Evolutionary conservation across 1,140 invertebrate species (phyloP).

Genomic region (Drosophila mojavensis): DNA sequence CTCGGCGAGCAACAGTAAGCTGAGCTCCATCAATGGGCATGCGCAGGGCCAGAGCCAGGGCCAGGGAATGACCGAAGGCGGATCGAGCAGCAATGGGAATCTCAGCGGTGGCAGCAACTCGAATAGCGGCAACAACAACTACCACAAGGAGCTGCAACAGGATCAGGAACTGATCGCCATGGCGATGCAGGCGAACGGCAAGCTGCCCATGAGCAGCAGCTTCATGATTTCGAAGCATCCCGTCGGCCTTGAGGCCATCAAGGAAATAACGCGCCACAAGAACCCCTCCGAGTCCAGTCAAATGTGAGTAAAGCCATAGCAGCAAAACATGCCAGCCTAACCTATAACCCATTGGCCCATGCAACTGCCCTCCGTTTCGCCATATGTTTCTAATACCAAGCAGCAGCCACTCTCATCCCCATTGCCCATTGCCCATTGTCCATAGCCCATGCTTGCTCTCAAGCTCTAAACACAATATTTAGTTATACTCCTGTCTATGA

Average conservation of each 20-base stretch:
- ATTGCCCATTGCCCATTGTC: not conserved
- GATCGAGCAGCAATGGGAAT: slow-evolving; percentile 75
- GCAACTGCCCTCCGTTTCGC: not conserved
- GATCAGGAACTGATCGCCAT: slow-evolving; percentile 52
- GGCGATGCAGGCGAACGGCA: slow-evolving; percentile 38
- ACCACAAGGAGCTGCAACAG: slow-evolving; percentile 41
- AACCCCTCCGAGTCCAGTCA: slow-evolving; percentile 83
- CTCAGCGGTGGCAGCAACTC: slow-evolving; percentile 78
- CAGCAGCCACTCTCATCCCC: not conserved
- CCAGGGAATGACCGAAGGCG: slow-evolving; percentile 32
- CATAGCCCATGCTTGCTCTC: not conserved
- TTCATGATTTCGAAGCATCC: slow-evolving; percentile 83
- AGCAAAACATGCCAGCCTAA: not conserved
- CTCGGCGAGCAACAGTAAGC: slow-evolving; percentile 48
- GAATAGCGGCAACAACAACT: slow-evolving; percentile 78
- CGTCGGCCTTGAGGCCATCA: slow-evolving; percentile 83
- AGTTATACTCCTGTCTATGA: not conserved
- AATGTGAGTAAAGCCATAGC: slow-evolving; percentile 70
- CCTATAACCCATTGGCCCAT: not conserved
- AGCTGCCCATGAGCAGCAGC: slow-evolving; percentile 74
- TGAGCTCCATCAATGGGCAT: slow-evolving; percentile 65
- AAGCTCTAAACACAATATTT: not conserved
- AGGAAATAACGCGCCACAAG: slow-evolving; percentile 83
- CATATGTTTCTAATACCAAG: slow-evolving; percentile 22
- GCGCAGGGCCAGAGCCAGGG: slow-evolving; percentile 11